phyloP scores from a whole-genome alignment of 64 coral and sea anemone species.

The Stichodactyla helianthus region DNA sequence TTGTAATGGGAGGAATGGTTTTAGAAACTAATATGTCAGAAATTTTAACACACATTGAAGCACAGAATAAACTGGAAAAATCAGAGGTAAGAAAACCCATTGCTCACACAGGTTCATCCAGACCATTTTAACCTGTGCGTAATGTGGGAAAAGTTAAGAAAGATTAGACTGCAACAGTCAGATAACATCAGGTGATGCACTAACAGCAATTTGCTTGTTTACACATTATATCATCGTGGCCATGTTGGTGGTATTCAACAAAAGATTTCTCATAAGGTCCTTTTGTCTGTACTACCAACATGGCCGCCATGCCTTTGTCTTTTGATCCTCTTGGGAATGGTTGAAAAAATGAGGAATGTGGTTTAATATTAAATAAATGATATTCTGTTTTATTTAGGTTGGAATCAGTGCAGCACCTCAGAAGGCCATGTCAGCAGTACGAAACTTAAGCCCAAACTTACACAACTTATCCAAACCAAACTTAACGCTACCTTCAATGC shows the following conservation, averaged over 20 bases:
- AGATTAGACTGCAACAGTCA: too few relatives aligned
- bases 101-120: background rate
- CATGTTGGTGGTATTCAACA: too few relatives aligned
- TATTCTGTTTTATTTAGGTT: conserved; percentile 49
- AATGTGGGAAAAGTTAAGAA: too few relatives aligned
- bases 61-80: conserved; percentile 97
- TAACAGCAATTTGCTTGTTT: too few relatives aligned
- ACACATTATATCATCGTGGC: too few relatives aligned
- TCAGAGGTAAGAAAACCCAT: conserved; percentile 70
- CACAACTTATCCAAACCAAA: conserved; percentile 92
- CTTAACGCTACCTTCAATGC: conserved; percentile 64
- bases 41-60: conserved; percentile 96
- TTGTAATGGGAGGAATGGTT: conserved; percentile 99
- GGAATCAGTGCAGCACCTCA: conserved; percentile 90
- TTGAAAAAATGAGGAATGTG: background rate
- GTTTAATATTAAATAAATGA: too few relatives aligned
- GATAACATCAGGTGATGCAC: too few relatives aligned
- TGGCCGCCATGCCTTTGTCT: too few relatives aligned
- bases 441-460: conserved; percentile 90
- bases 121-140: too few relatives aligned
- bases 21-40: conserved; percentile 99
- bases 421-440: conserved; percentile 89
- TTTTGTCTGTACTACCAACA: too few relatives aligned
- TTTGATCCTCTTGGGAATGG: too few relatives aligned
- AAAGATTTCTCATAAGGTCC: too few relatives aligned